Conservation (phyloP, 2,888 invertebrate species). For the Dastarcus helophoroides region DNA sequence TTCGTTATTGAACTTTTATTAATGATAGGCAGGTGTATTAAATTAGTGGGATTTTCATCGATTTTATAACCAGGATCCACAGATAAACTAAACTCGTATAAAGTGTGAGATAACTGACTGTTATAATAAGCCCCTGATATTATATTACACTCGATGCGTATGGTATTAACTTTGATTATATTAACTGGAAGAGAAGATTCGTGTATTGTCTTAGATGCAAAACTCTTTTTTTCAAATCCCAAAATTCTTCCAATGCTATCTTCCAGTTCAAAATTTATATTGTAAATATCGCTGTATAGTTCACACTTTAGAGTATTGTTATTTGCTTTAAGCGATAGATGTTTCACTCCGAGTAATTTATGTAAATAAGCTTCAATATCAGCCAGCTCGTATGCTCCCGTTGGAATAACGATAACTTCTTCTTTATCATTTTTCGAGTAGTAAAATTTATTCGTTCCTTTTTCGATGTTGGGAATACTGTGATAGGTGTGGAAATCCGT, state of each 20-base stretch:
- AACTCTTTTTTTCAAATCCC: constrained; percentile 4
- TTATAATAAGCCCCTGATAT: constrained; percentile 23
- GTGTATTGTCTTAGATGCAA: constrained; percentile 8
- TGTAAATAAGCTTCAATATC: constrained; percentile 7
- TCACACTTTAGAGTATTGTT: constrained; percentile 6
- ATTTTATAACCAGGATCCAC: constrained; percentile 28
- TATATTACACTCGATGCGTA: constrained; percentile 20
- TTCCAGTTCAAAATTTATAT: constrained; percentile 1
- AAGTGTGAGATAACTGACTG: constrained; percentile 22
- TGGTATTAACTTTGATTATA: constrained; percentile 15
- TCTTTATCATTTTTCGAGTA: constrained; percentile 16
- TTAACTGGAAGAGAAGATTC: constrained; percentile 15
- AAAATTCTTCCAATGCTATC: constrained; percentile 5
- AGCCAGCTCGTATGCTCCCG: constrained; percentile 6
- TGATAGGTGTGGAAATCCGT: constrained; percentile 10
- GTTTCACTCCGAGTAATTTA: constrained; percentile 1
- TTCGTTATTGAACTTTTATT: constrained; percentile 16
- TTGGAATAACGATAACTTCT: constrained; percentile 10
- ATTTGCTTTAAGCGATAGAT: too few relatives aligned
- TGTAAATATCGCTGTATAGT: background rate
- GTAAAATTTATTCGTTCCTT: constrained; percentile 7
- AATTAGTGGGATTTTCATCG: constrained; percentile 24
- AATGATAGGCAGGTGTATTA: constrained; percentile 27
- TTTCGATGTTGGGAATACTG: constrained; percentile 14
- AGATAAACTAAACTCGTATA: constrained; percentile 27